phyloP scores from a whole-genome alignment of 1,140 invertebrate species.

The Megalonaias nervosa region DNA sequence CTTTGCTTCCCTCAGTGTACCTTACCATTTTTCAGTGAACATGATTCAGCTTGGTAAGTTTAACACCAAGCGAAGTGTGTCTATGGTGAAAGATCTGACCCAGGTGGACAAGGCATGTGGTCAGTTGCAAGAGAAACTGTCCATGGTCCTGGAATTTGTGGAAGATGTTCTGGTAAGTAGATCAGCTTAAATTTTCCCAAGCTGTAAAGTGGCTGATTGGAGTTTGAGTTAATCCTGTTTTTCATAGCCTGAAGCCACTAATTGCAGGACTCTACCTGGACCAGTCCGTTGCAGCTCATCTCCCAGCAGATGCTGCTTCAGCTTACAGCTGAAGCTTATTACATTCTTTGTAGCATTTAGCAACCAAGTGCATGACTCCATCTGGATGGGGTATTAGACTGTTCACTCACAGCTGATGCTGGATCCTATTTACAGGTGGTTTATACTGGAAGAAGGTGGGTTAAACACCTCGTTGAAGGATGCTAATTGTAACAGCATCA shows the following conservation, averaged over 20 bases:
- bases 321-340: too few species aligned
- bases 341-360: too few species aligned
- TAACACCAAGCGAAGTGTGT: conserved; percentile 75
- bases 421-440: too few species aligned
- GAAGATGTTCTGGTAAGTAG: conserved; percentile 78
- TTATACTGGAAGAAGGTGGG: too few species aligned
- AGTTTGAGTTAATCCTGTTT: background rate
- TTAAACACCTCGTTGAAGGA: too few species aligned
- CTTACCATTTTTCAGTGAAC: conserved; percentile 74
- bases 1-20: background rate
- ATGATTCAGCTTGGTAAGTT: conserved; percentile 73
- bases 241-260: background rate
- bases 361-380: too few species aligned
- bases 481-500: too few species aligned
- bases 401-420: too few species aligned
- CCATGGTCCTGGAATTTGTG: conserved; percentile 88
- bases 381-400: too few species aligned
- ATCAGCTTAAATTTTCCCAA: too few species aligned
- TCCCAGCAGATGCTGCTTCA: too few species aligned
- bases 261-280: background rate
- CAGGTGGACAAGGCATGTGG: conserved; percentile 87
- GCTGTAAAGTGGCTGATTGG: background rate
- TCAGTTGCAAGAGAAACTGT: conserved; percentile 83
- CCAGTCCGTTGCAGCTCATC: too few species aligned
- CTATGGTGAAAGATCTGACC: conserved; percentile 87